phyloP scores from a whole-genome alignment of 2,113 vertebrate species.

The Semnornis frantzii region DNA sequence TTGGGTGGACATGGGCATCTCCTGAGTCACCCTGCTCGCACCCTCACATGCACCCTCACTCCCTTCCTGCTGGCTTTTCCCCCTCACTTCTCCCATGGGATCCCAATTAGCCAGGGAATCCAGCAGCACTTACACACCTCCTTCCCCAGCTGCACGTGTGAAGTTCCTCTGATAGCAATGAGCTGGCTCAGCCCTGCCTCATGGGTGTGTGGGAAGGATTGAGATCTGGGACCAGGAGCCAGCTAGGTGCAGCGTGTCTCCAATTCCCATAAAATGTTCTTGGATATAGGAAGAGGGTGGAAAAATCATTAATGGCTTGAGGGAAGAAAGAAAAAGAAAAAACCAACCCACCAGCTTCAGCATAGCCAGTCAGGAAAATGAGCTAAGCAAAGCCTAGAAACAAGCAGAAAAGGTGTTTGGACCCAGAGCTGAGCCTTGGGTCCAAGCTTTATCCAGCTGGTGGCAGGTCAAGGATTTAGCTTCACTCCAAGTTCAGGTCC shows the following conservation, averaged over 20 bases:
- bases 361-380: neutral
- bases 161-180: conserved; percentile 35
- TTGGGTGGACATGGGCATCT: conserved; percentile 5
- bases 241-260: neutral
- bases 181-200: conserved; percentile 27
- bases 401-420: neutral
- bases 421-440: neutral
- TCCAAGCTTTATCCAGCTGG: neutral
- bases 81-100: conserved; percentile 11
- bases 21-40: conserved; percentile 39
- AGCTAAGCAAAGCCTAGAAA: neutral
- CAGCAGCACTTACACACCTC: neutral
- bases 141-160: neutral
- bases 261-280: neutral
- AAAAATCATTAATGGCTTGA: neutral
- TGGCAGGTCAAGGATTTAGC: neutral
- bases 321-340: neutral
- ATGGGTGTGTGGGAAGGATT: neutral
- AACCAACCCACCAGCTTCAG: neutral
- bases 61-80: conserved; percentile 45
- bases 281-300: neutral
- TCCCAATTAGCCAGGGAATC: conserved; percentile 13
- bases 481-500: neutral
- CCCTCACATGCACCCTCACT: neutral
- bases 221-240: neutral